These are phyloP conservation scores for Thumatha senex DNA, from an alignment of 2,888 invertebrate species.

Conservation along the genomic window DNA sequence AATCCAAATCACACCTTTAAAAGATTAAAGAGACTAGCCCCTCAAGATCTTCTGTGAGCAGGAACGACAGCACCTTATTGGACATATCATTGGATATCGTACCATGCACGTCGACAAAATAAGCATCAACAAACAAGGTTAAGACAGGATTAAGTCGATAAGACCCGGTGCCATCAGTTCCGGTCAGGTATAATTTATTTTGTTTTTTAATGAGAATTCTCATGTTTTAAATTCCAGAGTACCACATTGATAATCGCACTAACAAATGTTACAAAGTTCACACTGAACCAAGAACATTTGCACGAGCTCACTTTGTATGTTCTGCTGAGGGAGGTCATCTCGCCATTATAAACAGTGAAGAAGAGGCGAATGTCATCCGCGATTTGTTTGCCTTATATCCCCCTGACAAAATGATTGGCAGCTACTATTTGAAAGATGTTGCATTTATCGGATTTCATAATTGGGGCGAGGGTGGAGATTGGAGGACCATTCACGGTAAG, in stretches of 20 bases:
- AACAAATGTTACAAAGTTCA: conserved; percentile 59
- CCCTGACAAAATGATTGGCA: conserved; percentile 20
- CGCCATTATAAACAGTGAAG: conserved; percentile 49
- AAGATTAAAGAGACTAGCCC: no score
- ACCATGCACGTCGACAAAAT: no score
- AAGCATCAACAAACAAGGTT: no score
- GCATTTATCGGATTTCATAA: conserved; percentile 42
- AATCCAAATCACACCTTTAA: no score
- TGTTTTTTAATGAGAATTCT: no score
- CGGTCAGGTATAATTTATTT: no score
- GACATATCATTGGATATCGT: no score
- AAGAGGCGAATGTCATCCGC: conserved; percentile 35
- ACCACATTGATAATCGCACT: conserved; percentile 38
- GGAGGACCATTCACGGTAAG: conserved; percentile 45
- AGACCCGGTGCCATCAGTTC: no score
- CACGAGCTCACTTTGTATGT: conserved; percentile 49
- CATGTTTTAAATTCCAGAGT: conserved; percentile 30
- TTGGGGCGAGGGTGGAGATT: conserved; percentile 41
- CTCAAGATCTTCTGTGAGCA: no score
- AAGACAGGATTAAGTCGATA: no score
- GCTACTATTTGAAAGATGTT: conserved; percentile 23
- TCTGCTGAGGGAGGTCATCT: conserved; percentile 50
- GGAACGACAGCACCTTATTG: no score
- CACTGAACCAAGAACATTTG: conserved; percentile 42
- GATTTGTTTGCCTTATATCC: conserved; percentile 37